These are phyloP conservation scores for Disparrhopalites patrizii DNA, from an alignment of 2,888 invertebrate species.

Conservation along the genomic window DNA sequence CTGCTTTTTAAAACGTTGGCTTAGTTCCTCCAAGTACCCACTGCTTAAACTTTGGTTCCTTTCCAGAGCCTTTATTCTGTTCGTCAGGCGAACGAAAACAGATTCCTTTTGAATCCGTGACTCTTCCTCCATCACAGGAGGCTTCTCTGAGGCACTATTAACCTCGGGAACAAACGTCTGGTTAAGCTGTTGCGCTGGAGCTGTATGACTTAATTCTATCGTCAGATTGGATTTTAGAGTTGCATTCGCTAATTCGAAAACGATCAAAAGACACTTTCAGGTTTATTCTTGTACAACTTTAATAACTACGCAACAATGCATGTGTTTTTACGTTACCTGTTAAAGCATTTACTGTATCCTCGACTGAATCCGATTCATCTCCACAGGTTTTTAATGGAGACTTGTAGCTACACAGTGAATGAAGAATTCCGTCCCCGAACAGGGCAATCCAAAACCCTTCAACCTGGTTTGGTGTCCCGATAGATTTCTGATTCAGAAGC, in stretches of 20 bases:
- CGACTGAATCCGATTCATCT: neutral
- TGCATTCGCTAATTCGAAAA: no score
- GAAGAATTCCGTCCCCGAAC: conserved; percentile 43
- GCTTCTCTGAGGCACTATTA: neutral
- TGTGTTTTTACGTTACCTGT: conserved; percentile 12
- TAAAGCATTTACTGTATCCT: conserved; percentile 1
- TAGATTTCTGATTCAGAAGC: conserved; percentile 35
- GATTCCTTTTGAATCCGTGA: conserved; percentile 73
- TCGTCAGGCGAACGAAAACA: conserved; percentile 91
- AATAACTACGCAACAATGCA: neutral
- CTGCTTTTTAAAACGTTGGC: conserved; percentile 90
- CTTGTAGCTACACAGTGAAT: conserved; percentile 41
- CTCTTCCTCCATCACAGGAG: conserved; percentile 50
- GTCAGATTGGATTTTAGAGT: conserved; percentile 2
- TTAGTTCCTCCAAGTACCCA: conserved; percentile 93
- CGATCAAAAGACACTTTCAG: no score
- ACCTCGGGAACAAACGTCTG: neutral
- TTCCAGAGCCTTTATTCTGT: conserved; percentile 89
- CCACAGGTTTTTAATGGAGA: conserved; percentile 40
- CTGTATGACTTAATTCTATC: neutral
- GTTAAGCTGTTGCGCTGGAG: neutral
- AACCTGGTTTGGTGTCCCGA: conserved; percentile 44
- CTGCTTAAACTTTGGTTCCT: conserved; percentile 94
- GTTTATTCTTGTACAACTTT: neutral
- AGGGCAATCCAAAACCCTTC: conserved; percentile 46